Conservation (phyloP, 2,797 vertebrate genomes). For the Falco concolor region DNA sequence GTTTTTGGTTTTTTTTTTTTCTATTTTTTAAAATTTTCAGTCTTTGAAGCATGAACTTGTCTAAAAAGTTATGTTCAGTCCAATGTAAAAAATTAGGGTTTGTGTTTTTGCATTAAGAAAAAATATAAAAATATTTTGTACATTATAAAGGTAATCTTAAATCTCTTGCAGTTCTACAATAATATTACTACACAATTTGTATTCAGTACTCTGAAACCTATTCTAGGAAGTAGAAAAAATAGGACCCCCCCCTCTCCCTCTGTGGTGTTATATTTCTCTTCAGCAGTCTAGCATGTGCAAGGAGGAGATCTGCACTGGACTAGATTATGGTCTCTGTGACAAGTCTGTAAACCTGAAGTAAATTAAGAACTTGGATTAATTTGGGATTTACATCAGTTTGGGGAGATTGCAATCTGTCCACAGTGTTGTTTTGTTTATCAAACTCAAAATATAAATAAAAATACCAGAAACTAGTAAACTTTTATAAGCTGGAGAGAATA, state of each 20-base stretch:
- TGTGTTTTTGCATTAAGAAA: conserved; percentile 53
- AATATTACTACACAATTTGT: conserved; percentile 39
- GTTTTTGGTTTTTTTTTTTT: neutral
- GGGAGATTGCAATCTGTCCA: neutral
- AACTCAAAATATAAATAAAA: neutral
- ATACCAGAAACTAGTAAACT: neutral
- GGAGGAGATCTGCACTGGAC: neutral
- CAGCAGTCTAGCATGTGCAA: neutral
- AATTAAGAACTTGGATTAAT: neutral
- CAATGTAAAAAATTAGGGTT: conserved; percentile 61
- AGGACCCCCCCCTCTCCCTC: neutral
- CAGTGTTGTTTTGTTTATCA: neutral
- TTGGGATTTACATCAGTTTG: neutral
- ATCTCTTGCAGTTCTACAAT: conserved; percentile 42
- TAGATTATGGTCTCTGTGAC: neutral
- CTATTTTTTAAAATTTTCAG: neutral
- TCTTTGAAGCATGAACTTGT: conserved; percentile 46
- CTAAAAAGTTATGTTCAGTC: conserved; percentile 66
- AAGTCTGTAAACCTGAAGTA: neutral
- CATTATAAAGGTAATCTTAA: conserved; percentile 61
- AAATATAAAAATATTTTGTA: conserved; percentile 76
- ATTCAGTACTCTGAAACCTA: conserved; percentile 50
- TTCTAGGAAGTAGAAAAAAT: conserved; percentile 40
- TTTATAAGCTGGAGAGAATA: neutral
- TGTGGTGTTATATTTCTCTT: neutral